A percentile compares a stretch with the other conserved stretches of the same genome.
Conservation (phyloP, 2,888 invertebrate genomes). For the Ernsta delagoae region DNA sequence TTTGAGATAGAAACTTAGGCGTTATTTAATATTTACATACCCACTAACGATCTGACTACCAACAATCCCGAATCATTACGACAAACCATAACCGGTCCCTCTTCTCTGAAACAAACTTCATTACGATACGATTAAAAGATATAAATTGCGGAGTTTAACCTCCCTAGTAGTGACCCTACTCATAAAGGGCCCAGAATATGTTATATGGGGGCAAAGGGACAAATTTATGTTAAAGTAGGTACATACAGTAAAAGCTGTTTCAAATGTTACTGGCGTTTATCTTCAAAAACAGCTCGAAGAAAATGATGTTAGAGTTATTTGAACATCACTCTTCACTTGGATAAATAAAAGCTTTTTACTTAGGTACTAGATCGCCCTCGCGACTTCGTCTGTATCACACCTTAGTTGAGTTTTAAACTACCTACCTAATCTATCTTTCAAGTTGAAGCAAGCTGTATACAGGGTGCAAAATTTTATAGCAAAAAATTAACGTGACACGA, state of each 20-base stretch:
- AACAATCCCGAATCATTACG: constrained; percentile 7
- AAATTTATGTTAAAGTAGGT: constrained; percentile 73
- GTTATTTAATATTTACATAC: not conserved
- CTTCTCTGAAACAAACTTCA: constrained; percentile 58
- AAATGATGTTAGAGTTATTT: too few relatives aligned
- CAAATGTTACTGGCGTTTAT: constrained; percentile 38
- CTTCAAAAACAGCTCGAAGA: not conserved
- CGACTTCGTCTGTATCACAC: too few relatives aligned
- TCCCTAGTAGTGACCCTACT: constrained; percentile 65
- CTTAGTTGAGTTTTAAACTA: too few relatives aligned
- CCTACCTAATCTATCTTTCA: too few relatives aligned
- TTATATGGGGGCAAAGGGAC: constrained; percentile 66
- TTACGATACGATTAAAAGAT: constrained; percentile 73
- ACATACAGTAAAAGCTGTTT: constrained; percentile 70
- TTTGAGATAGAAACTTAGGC: not conserved
- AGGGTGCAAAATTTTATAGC: too few relatives aligned
- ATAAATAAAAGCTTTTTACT: too few relatives aligned
- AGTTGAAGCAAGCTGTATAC: too few relatives aligned
- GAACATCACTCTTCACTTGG: too few relatives aligned
- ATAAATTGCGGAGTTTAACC: constrained; percentile 72
- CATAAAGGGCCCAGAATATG: constrained; percentile 74
- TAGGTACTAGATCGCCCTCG: too few relatives aligned
- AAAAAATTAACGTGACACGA: too few relatives aligned
- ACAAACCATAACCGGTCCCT: constrained; percentile 31
- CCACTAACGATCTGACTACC: not conserved